Percentiles rank a stretch among this genome's conserved stretches.
Conservation (phyloP, 2,888 invertebrate genomes). For the Strigamia crassipes region DNA sequence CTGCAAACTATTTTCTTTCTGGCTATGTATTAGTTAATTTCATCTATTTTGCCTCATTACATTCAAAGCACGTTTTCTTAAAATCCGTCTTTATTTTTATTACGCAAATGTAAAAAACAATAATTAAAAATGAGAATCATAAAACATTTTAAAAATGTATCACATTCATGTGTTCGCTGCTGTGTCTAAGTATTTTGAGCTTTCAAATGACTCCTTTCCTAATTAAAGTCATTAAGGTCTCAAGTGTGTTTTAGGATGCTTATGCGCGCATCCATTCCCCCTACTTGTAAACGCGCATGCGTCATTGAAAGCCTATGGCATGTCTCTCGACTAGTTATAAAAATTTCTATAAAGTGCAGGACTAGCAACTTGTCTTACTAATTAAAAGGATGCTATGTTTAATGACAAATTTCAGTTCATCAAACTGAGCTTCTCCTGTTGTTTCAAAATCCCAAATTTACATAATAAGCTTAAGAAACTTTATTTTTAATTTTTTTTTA, state of each 20-base stretch:
- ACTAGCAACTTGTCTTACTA: constrained; percentile 19
- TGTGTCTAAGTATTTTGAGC: constrained; percentile 29
- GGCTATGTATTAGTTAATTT: no score
- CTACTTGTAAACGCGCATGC: background rate
- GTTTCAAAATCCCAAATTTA: constrained; percentile 10
- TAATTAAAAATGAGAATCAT: constrained; percentile 7
- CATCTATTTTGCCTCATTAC: no score
- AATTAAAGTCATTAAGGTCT: constrained; percentile 44
- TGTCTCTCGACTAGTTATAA: constrained; percentile 5
- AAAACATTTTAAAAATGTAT: constrained; percentile 29
- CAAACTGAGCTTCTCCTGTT: constrained; percentile 16
- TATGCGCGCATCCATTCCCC: background rate
- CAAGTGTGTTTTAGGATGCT: constrained; percentile 32
- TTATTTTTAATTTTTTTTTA: no score
- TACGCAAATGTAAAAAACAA: constrained; percentile 24
- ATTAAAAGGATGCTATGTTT: constrained; percentile 31
- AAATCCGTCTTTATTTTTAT: constrained; percentile 11
- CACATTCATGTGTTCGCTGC: constrained; percentile 35
- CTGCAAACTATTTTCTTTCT: no score
- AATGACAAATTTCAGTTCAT: constrained; percentile 27
- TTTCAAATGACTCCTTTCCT: constrained; percentile 43
- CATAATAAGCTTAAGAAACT: background rate
- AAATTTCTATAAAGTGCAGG: background rate
- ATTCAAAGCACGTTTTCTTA: background rate
- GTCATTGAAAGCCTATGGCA: constrained; percentile 10